Evolutionary conservation across 1,140 invertebrate genomes (phyloP).

Genomic region (Pseudobourletiella spinata): DNA sequence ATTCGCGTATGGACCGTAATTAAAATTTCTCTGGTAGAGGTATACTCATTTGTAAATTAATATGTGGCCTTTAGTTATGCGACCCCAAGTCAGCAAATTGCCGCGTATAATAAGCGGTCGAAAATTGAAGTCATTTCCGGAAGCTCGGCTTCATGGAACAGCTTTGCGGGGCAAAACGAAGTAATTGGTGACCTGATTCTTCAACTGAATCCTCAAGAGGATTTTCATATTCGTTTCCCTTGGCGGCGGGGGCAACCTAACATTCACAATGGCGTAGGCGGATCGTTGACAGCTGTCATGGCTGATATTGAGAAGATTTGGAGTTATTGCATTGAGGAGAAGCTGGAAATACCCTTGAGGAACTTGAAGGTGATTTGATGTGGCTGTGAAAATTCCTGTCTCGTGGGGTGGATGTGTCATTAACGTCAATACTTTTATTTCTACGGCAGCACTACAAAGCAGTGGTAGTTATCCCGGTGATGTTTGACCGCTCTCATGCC

Average conservation of each 20-base stretch:
- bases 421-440: too few species aligned
- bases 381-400: too few species aligned
- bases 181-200: constrained; percentile 62
- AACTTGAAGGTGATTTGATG: constrained; percentile 53
- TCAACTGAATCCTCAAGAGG: constrained; percentile 56
- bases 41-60: neutral
- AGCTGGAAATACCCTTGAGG: constrained; percentile 63
- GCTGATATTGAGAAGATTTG: constrained; percentile 81
- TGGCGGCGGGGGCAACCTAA: constrained; percentile 78
- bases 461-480: constrained; percentile 80
- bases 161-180: constrained; percentile 43
- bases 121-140: constrained; percentile 51
- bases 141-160: neutral
- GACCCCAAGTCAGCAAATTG: constrained; percentile 76
- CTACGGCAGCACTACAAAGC: constrained; percentile 62
- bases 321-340: constrained; percentile 64
- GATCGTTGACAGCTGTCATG: constrained; percentile 70
- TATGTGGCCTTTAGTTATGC: constrained; percentile 50
- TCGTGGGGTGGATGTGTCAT: neutral
- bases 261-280: constrained; percentile 68
- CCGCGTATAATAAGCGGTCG: constrained; percentile 69
- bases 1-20: neutral
- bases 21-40: too few species aligned
- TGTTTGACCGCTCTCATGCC: constrained; percentile 78
- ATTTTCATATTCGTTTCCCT: constrained; percentile 83